Evolutionary conservation across 2,113 vertebrate species (phyloP).

Genomic region (Tringa solitaria): DNA sequence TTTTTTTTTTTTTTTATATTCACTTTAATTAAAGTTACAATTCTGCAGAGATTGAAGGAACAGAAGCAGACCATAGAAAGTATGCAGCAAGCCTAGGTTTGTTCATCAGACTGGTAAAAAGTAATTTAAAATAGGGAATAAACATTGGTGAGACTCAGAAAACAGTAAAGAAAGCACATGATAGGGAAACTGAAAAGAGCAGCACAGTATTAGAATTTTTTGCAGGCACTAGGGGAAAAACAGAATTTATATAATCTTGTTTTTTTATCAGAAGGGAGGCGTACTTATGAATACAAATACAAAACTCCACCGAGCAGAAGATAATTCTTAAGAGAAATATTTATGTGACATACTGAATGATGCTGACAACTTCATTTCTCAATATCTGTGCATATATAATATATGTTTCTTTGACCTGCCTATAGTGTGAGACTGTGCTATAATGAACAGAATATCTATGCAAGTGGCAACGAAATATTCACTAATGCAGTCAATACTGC

Average conservation of each 20-base stretch:
- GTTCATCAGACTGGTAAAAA: not conserved
- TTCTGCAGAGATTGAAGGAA: not conserved
- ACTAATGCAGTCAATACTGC: constrained; percentile 7
- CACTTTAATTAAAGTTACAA: not conserved
- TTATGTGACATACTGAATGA: constrained; percentile 36
- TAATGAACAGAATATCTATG: constrained; percentile 18
- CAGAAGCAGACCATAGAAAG: not conserved
- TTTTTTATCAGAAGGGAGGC: constrained; percentile 36
- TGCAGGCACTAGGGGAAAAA: not conserved
- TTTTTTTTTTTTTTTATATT: not conserved
- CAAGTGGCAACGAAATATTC: constrained; percentile 31
- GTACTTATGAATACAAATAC: constrained; percentile 44
- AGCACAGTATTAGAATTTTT: not conserved
- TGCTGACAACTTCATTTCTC: constrained; percentile 53
- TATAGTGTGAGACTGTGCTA: not conserved
- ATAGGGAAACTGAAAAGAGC: not conserved
- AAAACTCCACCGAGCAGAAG: not conserved
- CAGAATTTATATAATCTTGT: constrained; percentile 24
- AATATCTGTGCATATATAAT: constrained; percentile 2
- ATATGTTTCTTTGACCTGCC: constrained; percentile 21
- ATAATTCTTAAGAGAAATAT: constrained; percentile 51
- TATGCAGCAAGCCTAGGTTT: not conserved
- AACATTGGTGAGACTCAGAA: not conserved
- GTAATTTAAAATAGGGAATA: constrained; percentile 7
- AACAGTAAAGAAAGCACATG: not conserved